A percentile compares a stretch with the other conserved stretches of the same genome.
Evolutionary conservation across 2,797 vertebrate species (phyloP).

Genomic region (Sebastes itinus): DNA sequence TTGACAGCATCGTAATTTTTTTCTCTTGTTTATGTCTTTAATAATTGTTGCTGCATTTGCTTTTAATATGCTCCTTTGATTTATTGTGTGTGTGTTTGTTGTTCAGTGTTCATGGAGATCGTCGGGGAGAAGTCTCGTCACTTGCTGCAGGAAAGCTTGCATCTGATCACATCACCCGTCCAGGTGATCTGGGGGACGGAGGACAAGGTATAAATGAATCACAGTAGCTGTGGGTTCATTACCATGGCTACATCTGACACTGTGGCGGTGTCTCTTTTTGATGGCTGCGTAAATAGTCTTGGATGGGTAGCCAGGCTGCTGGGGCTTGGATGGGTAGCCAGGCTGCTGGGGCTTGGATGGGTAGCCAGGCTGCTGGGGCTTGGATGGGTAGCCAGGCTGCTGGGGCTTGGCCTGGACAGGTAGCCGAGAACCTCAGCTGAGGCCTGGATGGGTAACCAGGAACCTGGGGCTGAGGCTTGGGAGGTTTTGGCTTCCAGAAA

Average conservation of each 20-base stretch:
- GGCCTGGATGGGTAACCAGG: no score
- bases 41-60: background rate
- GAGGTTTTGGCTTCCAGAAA: no score
- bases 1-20: background rate
- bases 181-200: constrained; percentile 97
- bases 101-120: constrained; percentile 89
- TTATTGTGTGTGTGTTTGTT: background rate
- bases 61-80: background rate
- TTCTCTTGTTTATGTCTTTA: background rate
- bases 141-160: constrained; percentile 88
- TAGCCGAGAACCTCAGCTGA: no score
- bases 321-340: background rate
- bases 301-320: background rate
- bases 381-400: no score
- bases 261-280: no score
- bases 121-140: constrained; percentile 85
- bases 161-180: constrained; percentile 86
- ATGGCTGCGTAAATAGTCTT: background rate
- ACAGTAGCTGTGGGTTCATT: no score
- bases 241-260: no score
- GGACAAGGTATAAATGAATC: constrained; percentile 86
- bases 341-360: no score
- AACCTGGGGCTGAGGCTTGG: no score
- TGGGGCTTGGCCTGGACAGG: no score
- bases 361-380: no score